Evolutionary conservation across 2,888 invertebrate genomes (phyloP).

Genomic region (Operophtera brumata): DNA sequence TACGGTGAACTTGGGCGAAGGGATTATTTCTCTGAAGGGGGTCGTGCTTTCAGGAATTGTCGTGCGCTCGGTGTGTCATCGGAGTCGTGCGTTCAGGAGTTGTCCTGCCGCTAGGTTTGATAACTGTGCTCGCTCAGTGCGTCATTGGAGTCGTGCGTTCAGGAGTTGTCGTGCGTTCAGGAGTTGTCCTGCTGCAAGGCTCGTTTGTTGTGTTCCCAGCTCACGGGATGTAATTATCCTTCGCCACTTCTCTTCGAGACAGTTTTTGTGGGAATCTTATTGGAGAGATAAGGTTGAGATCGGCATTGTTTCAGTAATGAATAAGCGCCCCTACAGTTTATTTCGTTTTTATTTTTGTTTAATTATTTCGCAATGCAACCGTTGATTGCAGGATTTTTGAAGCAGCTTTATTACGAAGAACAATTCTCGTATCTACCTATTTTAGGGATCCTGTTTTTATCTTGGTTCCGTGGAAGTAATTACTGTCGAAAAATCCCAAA

Average conservation of each 20-base stretch:
- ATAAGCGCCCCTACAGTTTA: constrained; percentile 32
- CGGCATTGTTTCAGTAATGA: constrained; percentile 42
- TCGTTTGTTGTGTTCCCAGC: constrained; percentile 10
- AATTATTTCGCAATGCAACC: constrained; percentile 28
- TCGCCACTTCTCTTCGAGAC: constrained; percentile 36
- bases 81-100: too few relatives aligned
- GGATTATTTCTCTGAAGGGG: too few relatives aligned
- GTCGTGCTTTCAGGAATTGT: too few relatives aligned
- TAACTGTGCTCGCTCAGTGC: too few relatives aligned
- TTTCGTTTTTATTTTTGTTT: constrained; percentile 35
- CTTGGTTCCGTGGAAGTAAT: background rate
- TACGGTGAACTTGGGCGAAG: too few relatives aligned
- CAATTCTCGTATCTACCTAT: background rate
- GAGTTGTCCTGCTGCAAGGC: background rate
- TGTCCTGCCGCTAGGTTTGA: too few relatives aligned
- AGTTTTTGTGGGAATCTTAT: constrained; percentile 40
- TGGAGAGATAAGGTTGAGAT: constrained; percentile 42
- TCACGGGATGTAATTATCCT: constrained; percentile 43
- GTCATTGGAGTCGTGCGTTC: too few relatives aligned
- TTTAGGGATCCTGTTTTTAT: background rate
- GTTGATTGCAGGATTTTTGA: constrained; percentile 20
- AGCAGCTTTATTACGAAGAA: constrained; percentile 17
- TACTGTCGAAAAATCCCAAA: background rate
- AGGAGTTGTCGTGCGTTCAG: too few relatives aligned
- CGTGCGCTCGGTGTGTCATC: too few relatives aligned